Percentiles rank a stretch among this genome's conserved stretches.
Evolutionary conservation across 2,888 invertebrate species (phyloP).

Genomic region (Dynastes hyllus): DNA sequence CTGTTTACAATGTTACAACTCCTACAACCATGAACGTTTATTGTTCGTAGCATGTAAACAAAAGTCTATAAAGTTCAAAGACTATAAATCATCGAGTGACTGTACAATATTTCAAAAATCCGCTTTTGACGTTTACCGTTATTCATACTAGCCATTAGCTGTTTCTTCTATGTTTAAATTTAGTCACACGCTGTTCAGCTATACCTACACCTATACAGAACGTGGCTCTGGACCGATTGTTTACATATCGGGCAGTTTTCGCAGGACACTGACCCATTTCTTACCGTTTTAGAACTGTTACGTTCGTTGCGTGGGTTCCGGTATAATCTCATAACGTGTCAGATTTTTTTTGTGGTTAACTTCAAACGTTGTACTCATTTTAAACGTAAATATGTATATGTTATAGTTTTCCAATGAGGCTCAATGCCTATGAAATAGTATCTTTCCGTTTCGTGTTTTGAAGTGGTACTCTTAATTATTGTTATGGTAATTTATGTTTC

Average conservation of each 20-base stretch:
- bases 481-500: no score
- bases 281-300: constrained; percentile 4
- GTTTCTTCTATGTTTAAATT: constrained; percentile 29
- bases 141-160: constrained; percentile 20
- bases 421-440: no score
- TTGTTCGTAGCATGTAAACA: constrained; percentile 5
- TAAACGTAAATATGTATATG: no score
- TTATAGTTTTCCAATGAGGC: no score
- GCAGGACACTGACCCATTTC: constrained; percentile 50
- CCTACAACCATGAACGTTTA: neutral
- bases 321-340: neutral
- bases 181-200: constrained; percentile 27
- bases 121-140: constrained; percentile 1
- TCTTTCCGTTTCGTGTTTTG: no score
- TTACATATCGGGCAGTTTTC: constrained; percentile 27
- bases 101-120: constrained; percentile 9
- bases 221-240: constrained; percentile 29
- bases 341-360: no score
- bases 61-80: neutral
- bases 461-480: no score
- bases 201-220: neutral
- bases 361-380: no score
- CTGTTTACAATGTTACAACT: neutral
- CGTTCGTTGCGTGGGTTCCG: constrained; percentile 6
- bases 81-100: constrained; percentile 19